phyloP scores from a whole-genome alignment of 2,888 invertebrate species.

The Lasioglossum pauxillum region DNA sequence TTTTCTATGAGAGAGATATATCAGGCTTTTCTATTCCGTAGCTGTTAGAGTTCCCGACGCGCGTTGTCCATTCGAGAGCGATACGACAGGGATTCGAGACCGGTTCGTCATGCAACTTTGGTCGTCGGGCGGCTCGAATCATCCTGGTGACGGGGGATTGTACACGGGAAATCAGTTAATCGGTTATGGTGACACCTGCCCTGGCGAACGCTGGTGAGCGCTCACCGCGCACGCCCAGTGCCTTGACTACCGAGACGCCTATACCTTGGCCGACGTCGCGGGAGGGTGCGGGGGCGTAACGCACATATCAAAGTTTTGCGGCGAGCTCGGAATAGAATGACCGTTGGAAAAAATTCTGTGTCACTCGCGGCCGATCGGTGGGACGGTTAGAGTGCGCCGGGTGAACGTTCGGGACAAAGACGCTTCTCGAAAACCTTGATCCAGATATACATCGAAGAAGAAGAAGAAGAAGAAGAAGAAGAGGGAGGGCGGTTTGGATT shows the following conservation, averaged over 20 bases:
- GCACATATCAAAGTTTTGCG: slow-evolving; percentile 74
- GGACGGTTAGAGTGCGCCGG: slow-evolving; percentile 26
- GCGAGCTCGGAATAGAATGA: slow-evolving; percentile 59
- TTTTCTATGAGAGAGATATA: background rate
- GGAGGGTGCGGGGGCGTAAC: slow-evolving; percentile 32
- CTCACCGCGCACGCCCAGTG: slow-evolving; percentile 79
- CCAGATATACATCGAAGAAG: slow-evolving; percentile 1
- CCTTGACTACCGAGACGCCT: slow-evolving; percentile 80
- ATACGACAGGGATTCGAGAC: background rate
- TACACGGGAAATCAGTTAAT: background rate
- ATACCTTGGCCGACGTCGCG: slow-evolving; percentile 62
- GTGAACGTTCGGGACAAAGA: background rate
- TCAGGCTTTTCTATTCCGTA: slow-evolving; percentile 1
- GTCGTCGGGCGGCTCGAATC: background rate
- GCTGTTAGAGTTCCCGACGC: background rate
- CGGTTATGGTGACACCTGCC: slow-evolving; percentile 27
- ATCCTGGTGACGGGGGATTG: background rate
- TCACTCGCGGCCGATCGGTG: slow-evolving; percentile 50
- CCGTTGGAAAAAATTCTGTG: slow-evolving; percentile 51
- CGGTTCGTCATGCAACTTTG: background rate
- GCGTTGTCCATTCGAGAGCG: background rate
- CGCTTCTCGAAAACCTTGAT: background rate
- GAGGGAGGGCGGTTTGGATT: slow-evolving; percentile 13
- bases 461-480: background rate
- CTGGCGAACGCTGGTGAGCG: slow-evolving; percentile 31